phyloP scores from a whole-genome alignment of 1,140 invertebrate species.

The Aphidius ervi region DNA sequence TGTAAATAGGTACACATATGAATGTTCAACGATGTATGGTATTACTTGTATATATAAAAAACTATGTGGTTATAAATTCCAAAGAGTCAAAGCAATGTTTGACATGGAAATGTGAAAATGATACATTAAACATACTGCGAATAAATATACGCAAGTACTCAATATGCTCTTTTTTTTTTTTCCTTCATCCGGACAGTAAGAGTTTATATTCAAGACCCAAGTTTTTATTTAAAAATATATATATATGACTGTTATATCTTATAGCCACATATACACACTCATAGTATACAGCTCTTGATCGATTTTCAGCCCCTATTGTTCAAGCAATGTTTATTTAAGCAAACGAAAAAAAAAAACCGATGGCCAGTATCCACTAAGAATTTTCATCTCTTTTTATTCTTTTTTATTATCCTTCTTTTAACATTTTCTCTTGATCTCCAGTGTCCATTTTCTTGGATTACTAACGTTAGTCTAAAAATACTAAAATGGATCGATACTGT shows the following conservation, averaged over 20 bases:
- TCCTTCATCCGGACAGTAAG: slow-evolving; percentile 16
- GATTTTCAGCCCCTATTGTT: slow-evolving; percentile 32
- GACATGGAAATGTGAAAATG: slow-evolving; percentile 52
- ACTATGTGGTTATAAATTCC: slow-evolving; percentile 47
- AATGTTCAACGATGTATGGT: slow-evolving; percentile 3
- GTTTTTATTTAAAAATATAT: slow-evolving; percentile 1
- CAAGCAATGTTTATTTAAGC: slow-evolving; percentile 48
- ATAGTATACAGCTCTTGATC: slow-evolving; percentile 14
- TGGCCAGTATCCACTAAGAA: background rate
- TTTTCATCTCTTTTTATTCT: background rate
- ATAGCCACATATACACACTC: slow-evolving; percentile 1
- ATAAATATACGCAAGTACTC: slow-evolving; percentile 12
- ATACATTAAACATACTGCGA: slow-evolving; percentile 50
- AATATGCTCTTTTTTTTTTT: slow-evolving; percentile 34
- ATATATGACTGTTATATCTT: background rate
- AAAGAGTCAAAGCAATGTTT: slow-evolving; percentile 53
- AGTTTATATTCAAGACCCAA: no score
- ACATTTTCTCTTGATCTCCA: background rate
- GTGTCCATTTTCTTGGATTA: slow-evolving; percentile 8
- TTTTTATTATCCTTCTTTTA: background rate
- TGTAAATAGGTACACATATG: slow-evolving; percentile 5
- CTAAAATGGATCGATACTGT: slow-evolving; percentile 12
- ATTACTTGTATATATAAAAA: slow-evolving; percentile 6
- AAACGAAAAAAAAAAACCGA: slow-evolving; percentile 38
- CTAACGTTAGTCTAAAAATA: slow-evolving; percentile 7